Conservation (phyloP, 2,888 invertebrate species). For the Xestia rhomboidea region DNA sequence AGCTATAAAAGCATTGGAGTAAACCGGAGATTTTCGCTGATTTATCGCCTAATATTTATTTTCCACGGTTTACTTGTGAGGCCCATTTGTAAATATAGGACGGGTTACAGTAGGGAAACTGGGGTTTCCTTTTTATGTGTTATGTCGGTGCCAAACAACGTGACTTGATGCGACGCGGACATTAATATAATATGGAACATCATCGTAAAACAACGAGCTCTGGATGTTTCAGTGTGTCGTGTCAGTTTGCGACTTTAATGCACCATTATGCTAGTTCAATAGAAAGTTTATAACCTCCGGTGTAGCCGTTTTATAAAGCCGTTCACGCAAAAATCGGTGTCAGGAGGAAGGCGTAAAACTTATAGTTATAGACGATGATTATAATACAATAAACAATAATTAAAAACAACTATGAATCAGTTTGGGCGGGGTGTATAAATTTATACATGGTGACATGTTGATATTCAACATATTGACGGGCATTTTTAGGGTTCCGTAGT, state of each 20-base stretch:
- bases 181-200: conserved; percentile 67
- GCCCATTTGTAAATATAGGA: conserved; percentile 81
- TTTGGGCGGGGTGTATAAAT: conserved; percentile 38
- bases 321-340: conserved; percentile 73
- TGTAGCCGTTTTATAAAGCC: conserved; percentile 72
- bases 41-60: conserved; percentile 89
- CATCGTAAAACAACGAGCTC: conserved; percentile 71
- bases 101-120: conserved; percentile 77
- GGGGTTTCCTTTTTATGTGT: conserved; percentile 73
- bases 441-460: conserved; percentile 52
- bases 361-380: conserved; percentile 58
- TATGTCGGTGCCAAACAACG: conserved; percentile 69
- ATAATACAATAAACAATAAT: conserved; percentile 59
- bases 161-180: conserved; percentile 62
- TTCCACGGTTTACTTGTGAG: conserved; percentile 85
- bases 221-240: conserved; percentile 70
- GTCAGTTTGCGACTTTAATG: conserved; percentile 78
- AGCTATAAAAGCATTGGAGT: conserved; percentile 86
- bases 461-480: conserved; percentile 56
- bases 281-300: conserved; percentile 86
- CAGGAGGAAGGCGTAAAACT: conserved; percentile 77
- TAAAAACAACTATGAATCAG: conserved; percentile 47
- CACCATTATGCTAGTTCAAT: conserved; percentile 77
- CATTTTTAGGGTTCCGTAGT: no score
- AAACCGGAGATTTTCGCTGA: conserved; percentile 87